Conservation (phyloP, 2,888 invertebrate genomes). For the Alloscopus bannaensis region DNA sequence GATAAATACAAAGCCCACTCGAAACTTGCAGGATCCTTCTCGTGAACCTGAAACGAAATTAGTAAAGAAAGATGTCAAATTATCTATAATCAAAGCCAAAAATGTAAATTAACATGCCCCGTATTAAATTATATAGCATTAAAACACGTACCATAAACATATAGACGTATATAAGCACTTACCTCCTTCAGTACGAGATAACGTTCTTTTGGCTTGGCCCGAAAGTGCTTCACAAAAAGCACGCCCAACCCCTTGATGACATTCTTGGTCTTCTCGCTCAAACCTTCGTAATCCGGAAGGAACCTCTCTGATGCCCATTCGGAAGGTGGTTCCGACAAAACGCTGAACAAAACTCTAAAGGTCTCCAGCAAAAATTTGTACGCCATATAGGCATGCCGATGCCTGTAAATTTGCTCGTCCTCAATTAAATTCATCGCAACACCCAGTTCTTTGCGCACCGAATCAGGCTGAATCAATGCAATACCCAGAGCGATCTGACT, state of each 20-base stretch:
- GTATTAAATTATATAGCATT: too few relatives aligned
- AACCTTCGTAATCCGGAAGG: neutral
- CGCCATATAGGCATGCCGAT: conserved; percentile 30
- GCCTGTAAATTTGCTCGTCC: conserved; percentile 3
- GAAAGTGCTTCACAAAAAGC: conserved; percentile 43
- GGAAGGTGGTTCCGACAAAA: neutral
- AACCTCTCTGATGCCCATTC: neutral
- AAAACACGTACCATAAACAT: too few relatives aligned
- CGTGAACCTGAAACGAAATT: conserved; percentile 36
- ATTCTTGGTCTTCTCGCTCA: conserved; percentile 17
- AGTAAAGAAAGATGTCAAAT: too few relatives aligned
- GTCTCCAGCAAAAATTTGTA: conserved; percentile 37
- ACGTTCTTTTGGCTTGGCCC: conserved; percentile 43
- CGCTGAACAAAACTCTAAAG: conserved; percentile 8
- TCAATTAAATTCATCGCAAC: conserved; percentile 32
- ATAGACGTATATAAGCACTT: too few relatives aligned
- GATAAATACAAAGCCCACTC: conserved; percentile 56
- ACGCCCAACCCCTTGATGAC: conserved; percentile 39
- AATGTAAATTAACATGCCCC: too few relatives aligned
- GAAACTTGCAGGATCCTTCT: conserved; percentile 15
- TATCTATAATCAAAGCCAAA: too few relatives aligned
- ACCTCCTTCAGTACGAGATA: conserved; percentile 46
- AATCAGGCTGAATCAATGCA: conserved; percentile 27
- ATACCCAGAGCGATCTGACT: conserved; percentile 52
- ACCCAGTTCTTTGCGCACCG: conserved; percentile 28